Conservation (phyloP, 2,888 invertebrate species). For the Polydrusus tereticollis region DNA sequence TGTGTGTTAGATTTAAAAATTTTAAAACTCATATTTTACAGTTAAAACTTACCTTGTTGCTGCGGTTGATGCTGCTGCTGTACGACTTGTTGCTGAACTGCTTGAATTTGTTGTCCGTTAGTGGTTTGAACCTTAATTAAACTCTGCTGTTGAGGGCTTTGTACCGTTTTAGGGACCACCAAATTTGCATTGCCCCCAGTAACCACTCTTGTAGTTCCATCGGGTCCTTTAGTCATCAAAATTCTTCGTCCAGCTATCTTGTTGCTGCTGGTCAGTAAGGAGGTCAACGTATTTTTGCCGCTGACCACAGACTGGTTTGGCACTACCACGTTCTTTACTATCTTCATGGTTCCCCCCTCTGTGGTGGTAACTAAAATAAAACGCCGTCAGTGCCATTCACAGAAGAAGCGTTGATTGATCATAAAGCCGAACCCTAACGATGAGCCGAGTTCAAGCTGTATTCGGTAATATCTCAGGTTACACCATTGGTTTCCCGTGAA, state of each 20-base stretch:
- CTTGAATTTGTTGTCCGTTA: constrained; percentile 60
- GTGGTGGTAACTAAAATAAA: constrained; percentile 55
- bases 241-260: constrained; percentile 79
- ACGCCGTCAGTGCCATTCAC: too few species aligned
- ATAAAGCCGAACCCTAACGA: too few species aligned
- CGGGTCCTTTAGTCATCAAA: constrained; percentile 82
- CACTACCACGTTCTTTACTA: constrained; percentile 77
- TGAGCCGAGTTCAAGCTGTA: too few species aligned
- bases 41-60: constrained; percentile 23
- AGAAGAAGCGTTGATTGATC: too few species aligned
- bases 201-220: constrained; percentile 76
- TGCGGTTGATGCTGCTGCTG: constrained; percentile 8
- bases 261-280: constrained; percentile 74
- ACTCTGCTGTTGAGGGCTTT: constrained; percentile 66
- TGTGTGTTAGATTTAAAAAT: too few species aligned
- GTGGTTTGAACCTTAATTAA: constrained; percentile 69
- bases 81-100: constrained; percentile 56
- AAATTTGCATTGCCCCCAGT: constrained; percentile 72
- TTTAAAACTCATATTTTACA: too few species aligned
- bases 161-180: constrained; percentile 69
- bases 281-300: constrained; percentile 77
- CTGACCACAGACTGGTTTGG: constrained; percentile 68
- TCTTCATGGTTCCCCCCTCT: constrained; percentile 75
- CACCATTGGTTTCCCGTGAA: too few species aligned
- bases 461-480: too few species aligned